phyloP scores from a whole-genome alignment of 2,113 vertebrate genomes.

The Mustelus asterias region DNA sequence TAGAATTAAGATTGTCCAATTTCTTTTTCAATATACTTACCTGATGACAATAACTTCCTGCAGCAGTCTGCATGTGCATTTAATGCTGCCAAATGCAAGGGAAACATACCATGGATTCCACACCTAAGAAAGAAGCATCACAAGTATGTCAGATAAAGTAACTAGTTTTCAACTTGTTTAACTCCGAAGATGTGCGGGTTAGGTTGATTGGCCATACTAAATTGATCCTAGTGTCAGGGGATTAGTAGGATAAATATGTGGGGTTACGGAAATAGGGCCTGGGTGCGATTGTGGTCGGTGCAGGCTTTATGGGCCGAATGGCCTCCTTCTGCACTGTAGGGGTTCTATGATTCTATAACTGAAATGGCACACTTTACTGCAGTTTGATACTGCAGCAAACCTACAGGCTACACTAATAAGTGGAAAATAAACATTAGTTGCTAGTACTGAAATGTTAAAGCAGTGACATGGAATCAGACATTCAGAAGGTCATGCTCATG shows the following conservation, averaged over 20 bases:
- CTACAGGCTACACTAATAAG: background rate
- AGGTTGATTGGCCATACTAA: too few species aligned
- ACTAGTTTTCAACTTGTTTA: background rate
- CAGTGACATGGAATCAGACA: background rate
- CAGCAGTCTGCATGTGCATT: slow-evolving; percentile 94
- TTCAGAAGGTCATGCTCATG: slow-evolving; percentile 27
- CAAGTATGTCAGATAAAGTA: background rate
- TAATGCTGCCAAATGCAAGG: slow-evolving; percentile 85
- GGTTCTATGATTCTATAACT: background rate
- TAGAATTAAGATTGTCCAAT: slow-evolving; percentile 38
- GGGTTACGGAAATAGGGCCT: too few species aligned
- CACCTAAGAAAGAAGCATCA: slow-evolving; percentile 59
- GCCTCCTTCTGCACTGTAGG: too few species aligned
- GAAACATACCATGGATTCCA: slow-evolving; percentile 92
- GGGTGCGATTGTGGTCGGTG: too few species aligned
- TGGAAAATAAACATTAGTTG: background rate
- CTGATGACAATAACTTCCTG: slow-evolving; percentile 86
- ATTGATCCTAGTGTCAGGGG: too few species aligned
- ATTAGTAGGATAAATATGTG: too few species aligned
- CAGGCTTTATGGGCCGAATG: too few species aligned
- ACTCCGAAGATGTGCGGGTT: too few species aligned
- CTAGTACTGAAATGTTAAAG: background rate
- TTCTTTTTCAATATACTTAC: slow-evolving; percentile 54
- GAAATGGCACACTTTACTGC: background rate
- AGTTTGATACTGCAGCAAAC: background rate